Percentiles rank a stretch among this genome's conserved stretches.
Conservation (phyloP, 2,113 vertebrate genomes). For the Dasyprocta punctata region DNA sequence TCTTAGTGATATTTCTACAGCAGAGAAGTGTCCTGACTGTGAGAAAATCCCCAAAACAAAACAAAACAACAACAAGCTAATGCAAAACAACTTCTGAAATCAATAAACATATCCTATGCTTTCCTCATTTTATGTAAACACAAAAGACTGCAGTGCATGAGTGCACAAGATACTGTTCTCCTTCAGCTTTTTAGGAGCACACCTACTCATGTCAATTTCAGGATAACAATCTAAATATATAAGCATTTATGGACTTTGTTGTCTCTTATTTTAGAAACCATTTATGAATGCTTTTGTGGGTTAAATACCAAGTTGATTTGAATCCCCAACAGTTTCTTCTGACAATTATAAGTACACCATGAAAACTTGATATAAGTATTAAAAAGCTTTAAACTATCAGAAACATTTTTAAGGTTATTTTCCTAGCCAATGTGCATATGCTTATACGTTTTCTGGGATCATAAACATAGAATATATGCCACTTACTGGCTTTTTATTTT, state of each 20-base stretch:
- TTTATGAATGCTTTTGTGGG: background rate
- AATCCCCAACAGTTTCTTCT: background rate
- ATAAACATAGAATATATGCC: background rate
- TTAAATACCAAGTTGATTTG: conserved; percentile 40
- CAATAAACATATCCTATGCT: background rate
- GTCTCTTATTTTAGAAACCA: conserved; percentile 17
- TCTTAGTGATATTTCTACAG: background rate
- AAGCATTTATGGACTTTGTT: background rate
- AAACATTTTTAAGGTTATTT: background rate
- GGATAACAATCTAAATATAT: background rate
- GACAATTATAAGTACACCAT: background rate
- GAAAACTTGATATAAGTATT: conserved; percentile 14
- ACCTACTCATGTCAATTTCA: background rate
- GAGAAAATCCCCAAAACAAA: background rate
- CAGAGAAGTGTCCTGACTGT: background rate
- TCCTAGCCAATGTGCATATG: background rate
- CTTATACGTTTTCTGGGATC: background rate
- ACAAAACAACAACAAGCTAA: background rate
- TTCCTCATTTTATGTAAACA: background rate
- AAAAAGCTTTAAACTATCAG: background rate
- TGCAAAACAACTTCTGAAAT: background rate
- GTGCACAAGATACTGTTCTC: background rate
- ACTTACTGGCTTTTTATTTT: background rate
- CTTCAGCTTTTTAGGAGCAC: background rate
- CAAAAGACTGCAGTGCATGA: background rate